Base-by-base conservation (phyloP, 2,113 vertebrate species). In the Marmota flaviventris region DNA sequence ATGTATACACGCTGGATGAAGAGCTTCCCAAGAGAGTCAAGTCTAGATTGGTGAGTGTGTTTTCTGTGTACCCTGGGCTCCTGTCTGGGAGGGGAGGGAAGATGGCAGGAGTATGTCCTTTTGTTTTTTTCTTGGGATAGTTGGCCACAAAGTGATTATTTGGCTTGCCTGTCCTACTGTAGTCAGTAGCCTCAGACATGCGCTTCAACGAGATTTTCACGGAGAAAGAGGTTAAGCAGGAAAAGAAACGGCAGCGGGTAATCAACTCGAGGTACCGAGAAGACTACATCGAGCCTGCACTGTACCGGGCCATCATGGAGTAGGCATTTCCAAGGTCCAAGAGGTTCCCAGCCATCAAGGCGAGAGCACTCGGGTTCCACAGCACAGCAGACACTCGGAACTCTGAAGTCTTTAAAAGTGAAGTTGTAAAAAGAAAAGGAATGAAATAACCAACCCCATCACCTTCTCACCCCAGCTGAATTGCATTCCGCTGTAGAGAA, bases 171-270 rank as follows among this genome's bases (percentile, higher is more conserved):
- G 67, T 97, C 97, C 95, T 90, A 22, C 97, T 81, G 2, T 97
- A 99, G 99, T 99, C 99, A 0, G 98, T 99, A 98, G 99, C 99
- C 9, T 99, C 99, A 24, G 99, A 99, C 98, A 99, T 99, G 99
- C 99, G 99, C 65, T 99, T 99, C 91, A 99, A 99, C 4, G 99
- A 99, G 98, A 99, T 99, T 98, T 99, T 99, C 45, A 98, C 99
- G 0, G 99, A 99, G 98, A 99, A 99, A 92, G 99, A 99, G 22
- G 99, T 99, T 93, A 99, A 99, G 77, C 99, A 99, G 98, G 99
- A 99, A 98, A 99, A 99, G 98, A 99, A 99, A 98, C 98, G 99
- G 92, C 99, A 99, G 45, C 98, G 99, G 61, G 99, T 99, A 92
- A 99, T 99, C 98, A 99, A 99, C 99, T 99, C 99, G 6, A 99